Base-by-base conservation (phyloP, 2,797 vertebrate species). In the Clarias laeviceps region DNA sequence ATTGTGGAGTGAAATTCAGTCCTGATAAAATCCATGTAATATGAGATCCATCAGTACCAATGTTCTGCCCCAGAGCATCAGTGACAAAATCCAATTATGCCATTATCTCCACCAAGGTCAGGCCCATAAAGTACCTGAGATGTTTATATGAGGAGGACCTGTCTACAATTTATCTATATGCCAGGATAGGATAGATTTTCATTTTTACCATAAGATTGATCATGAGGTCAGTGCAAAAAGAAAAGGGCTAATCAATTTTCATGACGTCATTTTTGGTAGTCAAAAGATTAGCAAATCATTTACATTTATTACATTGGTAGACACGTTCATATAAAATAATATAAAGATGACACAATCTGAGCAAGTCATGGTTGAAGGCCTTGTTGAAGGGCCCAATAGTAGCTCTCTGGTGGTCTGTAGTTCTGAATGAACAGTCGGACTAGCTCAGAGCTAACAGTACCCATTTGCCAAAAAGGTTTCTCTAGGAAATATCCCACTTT, bases 31-130 rank as follows among this genome's bases (percentile, higher is more conserved):
- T 57, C 24, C 54, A 77, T 24, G 77, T 56, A 85, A 81, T 37
- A 22, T 65, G 76, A 69, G 80, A 82, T 89, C 32, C 70, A 84
- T 87, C 81, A 86, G 62, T 64, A 50, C 66, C 34, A 1, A n/a
- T 62, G 57, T 62, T 79, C 82, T 80, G 66, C 61, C 82, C 22
- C 54, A 74, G 40, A 73, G 34, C 62, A 80, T 80, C 54, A 79
- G 45, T 83, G 72, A 70, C 62, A 81, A 82, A 87, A 87, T 88
- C 54, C 82, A 87, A 84, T 84, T 86, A 86, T 18, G 57, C 56
- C 74, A 84, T 82, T 66, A 78, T 87, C 82, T 64, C 45, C 45
- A 12, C 57, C 66, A 87, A 22, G 82, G 85, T 83, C 73, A 70
- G 54, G 65, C 34, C 56, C 73, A 86, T 84, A 84, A 86, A 80